These are phyloP conservation scores for Poecilia wingei DNA, from an alignment of 2,797 vertebrate species.

Conservation along the genomic window DNA sequence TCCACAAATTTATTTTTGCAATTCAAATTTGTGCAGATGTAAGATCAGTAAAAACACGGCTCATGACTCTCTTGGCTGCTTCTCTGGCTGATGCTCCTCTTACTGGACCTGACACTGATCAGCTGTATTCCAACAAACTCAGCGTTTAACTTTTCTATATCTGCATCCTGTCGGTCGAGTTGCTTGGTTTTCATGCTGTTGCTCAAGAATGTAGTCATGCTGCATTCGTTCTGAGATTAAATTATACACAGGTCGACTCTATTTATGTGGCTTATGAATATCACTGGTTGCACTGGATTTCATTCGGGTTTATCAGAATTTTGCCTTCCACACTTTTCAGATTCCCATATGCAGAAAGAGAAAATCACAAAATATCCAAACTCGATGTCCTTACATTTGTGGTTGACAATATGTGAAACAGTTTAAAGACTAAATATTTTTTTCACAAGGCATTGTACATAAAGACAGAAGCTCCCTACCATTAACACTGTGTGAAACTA, in stretches of 20 bases:
- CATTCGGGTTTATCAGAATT: not conserved
- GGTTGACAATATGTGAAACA: not conserved
- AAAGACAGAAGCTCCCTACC: not conserved
- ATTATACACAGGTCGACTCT: not conserved
- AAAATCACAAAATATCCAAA: not conserved
- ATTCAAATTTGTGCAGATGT: too few species aligned
- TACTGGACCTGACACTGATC: not conserved
- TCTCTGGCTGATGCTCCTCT: too few species aligned
- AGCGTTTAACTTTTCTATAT: not conserved
- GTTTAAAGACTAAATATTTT: not conserved
- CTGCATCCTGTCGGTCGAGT: not conserved
- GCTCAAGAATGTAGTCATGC: not conserved
- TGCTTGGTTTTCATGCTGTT: not conserved
- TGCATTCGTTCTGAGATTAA: not conserved
- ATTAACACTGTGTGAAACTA: slow-evolving; percentile 18
- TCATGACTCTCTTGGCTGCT: too few species aligned
- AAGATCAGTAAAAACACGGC: too few species aligned
- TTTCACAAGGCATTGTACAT: not conserved
- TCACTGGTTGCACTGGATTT: not conserved
- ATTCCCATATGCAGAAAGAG: not conserved
- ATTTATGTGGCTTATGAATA: not conserved
- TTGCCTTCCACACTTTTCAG: not conserved
- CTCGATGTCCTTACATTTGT: not conserved
- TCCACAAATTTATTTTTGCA: too few species aligned
- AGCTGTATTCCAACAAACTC: not conserved